These are phyloP conservation scores for Empis stercorea DNA, from an alignment of 2,888 invertebrate genomes.

Conservation along the genomic window DNA sequence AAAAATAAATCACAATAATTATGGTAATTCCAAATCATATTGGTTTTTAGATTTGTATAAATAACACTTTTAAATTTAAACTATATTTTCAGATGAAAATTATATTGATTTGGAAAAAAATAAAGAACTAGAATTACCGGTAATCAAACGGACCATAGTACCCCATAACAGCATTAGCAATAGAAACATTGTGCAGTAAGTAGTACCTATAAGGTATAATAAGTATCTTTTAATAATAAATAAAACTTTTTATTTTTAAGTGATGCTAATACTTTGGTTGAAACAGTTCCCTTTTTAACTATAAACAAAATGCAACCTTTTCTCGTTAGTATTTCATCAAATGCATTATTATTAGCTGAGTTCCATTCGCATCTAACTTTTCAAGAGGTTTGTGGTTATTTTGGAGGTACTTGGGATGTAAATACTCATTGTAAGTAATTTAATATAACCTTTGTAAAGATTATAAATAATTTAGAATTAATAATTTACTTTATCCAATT, in stretches of 20 bases:
- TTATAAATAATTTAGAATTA: too few relatives aligned
- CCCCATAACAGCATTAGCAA: conserved; percentile 64
- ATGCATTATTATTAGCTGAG: conserved; percentile 76
- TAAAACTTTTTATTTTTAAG: too few relatives aligned
- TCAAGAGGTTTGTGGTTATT: conserved; percentile 89
- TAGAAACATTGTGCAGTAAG: conserved; percentile 65
- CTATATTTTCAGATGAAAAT: conserved; percentile 1
- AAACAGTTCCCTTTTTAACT: conserved; percentile 76
- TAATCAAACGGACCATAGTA: conserved; percentile 50
- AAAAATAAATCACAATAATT: too few relatives aligned
- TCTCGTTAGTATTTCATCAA: conserved; percentile 72
- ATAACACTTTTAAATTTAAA: conserved; percentile 7
- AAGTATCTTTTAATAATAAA: too few relatives aligned
- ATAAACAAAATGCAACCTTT: conserved; percentile 89
- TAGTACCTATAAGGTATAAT: too few relatives aligned
- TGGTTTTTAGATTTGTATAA: too few relatives aligned
- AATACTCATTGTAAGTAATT: conserved; percentile 79
- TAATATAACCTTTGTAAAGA: conserved; percentile 1
- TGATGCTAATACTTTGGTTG: conserved; percentile 80
- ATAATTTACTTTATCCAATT: too few relatives aligned
- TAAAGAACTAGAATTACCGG: conserved; percentile 45
- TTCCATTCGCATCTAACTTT: conserved; percentile 90
- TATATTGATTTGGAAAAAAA: conserved; percentile 49
- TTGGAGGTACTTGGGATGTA: conserved; percentile 91
- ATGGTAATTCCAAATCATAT: too few relatives aligned